phyloP scores from a whole-genome alignment of 2,888 invertebrate genomes.

The Rhagium mordax region DNA sequence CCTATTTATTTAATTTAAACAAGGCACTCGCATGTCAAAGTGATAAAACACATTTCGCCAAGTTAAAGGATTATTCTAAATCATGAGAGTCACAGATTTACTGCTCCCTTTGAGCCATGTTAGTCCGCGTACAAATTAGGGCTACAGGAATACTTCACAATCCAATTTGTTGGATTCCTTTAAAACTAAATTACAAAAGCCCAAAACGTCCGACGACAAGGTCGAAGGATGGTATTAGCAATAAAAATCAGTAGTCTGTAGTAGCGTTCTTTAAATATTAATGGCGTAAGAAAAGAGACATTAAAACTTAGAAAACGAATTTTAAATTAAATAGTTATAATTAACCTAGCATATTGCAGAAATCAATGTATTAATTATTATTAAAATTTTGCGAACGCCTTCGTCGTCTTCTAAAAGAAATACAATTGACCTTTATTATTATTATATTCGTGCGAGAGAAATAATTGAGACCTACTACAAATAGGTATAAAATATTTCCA shows the following conservation, averaged over 20 bases:
- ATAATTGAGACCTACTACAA: too few species aligned
- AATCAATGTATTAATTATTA: not conserved
- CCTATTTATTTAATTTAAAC: conserved; percentile 6
- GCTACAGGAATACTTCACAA: not conserved
- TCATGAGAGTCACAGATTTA: conserved; percentile 11
- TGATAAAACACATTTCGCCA: conserved; percentile 1
- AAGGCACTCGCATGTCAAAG: not conserved
- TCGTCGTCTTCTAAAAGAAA: too few species aligned
- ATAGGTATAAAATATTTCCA: too few species aligned
- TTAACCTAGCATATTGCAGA: not conserved
- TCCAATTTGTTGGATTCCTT: conserved; percentile 1
- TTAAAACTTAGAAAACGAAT: not conserved
- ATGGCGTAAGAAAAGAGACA: not conserved
- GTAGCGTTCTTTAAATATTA: not conserved
- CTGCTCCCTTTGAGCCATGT: not conserved
- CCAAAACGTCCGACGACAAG: not conserved
- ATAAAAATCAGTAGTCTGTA: not conserved
- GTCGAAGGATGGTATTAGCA: not conserved
- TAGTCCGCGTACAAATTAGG: conserved; percentile 7
- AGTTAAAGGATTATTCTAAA: conserved; percentile 18
- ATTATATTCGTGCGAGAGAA: too few species aligned
- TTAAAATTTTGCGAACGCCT: too few species aligned
- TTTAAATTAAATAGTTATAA: not conserved
- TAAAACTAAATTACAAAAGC: not conserved
- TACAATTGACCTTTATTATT: not conserved